A percentile compares a stretch with the other conserved stretches of the same genome.
These are phyloP conservation scores for Tipula vernalis DNA, from an alignment of 2,888 invertebrate species.

Conservation along the genomic window DNA sequence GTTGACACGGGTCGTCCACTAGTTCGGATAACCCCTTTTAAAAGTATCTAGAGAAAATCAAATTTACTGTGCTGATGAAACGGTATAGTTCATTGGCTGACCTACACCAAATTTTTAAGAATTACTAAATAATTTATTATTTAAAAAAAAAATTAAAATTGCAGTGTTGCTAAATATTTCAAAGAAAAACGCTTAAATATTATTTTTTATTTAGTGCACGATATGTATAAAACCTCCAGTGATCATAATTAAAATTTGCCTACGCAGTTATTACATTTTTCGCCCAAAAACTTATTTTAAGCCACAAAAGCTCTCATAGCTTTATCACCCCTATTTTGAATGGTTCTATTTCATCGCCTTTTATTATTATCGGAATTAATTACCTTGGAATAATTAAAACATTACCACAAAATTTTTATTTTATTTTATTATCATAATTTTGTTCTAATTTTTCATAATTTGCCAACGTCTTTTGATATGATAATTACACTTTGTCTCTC, in stretches of 20 bases:
- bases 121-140: too few relatives aligned
- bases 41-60: too few relatives aligned
- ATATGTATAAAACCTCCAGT: not conserved
- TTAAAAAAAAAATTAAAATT: too few relatives aligned
- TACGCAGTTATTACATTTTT: too few relatives aligned
- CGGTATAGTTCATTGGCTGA: too few relatives aligned
- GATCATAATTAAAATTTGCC: not conserved
- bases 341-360: not conserved
- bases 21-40: too few relatives aligned
- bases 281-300: not conserved
- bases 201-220: not conserved
- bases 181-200: too few relatives aligned
- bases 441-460: not conserved
- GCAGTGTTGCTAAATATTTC: too few relatives aligned
- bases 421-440: not conserved
- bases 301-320: not conserved
- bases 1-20: too few relatives aligned
- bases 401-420: not conserved
- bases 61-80: too few relatives aligned
- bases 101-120: too few relatives aligned
- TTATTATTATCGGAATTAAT: not conserved
- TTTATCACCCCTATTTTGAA: not conserved
- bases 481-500: not conserved
- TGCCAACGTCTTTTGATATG: not conserved
- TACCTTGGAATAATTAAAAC: not conserved